Conservation (phyloP, 1,140 invertebrate genomes). For the Araneus ventricosus region DNA sequence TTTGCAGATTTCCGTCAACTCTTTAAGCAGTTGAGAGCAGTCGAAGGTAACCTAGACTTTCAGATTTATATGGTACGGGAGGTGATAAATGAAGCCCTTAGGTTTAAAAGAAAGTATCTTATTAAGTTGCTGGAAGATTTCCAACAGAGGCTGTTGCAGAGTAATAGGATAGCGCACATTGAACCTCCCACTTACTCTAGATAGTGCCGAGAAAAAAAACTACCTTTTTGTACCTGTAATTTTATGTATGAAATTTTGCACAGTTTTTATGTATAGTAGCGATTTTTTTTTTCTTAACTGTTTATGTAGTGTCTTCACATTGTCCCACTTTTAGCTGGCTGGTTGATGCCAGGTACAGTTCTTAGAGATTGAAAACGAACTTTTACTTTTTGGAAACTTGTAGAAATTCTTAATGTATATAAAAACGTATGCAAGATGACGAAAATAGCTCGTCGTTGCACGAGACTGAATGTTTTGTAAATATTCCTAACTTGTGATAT, state of each 20-base stretch:
- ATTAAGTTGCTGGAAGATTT: constrained; percentile 82
- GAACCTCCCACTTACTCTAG: constrained; percentile 69
- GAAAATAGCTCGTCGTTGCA: too few relatives aligned
- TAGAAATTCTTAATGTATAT: too few relatives aligned
- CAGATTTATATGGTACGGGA: constrained; percentile 86
- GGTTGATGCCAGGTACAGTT: neutral
- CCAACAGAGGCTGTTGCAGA: constrained; percentile 77
- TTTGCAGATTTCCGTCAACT: constrained; percentile 86
- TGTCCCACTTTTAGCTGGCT: neutral
- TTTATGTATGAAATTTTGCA: neutral
- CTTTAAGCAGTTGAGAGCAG: constrained; percentile 85
- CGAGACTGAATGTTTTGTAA: too few relatives aligned
- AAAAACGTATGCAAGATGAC: too few relatives aligned
- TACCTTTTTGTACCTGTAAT: neutral
- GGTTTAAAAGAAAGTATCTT: constrained; percentile 89
- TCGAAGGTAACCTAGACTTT: constrained; percentile 87
- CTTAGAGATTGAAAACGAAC: too few relatives aligned
- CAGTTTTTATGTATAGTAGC: neutral
- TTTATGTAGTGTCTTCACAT: neutral
- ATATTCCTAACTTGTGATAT: too few relatives aligned
- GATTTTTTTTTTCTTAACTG: neutral
- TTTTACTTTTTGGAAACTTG: too few relatives aligned
- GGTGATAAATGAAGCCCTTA: constrained; percentile 87
- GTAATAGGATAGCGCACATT: constrained; percentile 61
- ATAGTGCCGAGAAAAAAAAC: constrained; percentile 19